Evolutionary conservation across 2,797 vertebrate genomes (phyloP), one percentile per base, ranked within the genome.

Genomic region (Acanthopagrus latus): DNA sequence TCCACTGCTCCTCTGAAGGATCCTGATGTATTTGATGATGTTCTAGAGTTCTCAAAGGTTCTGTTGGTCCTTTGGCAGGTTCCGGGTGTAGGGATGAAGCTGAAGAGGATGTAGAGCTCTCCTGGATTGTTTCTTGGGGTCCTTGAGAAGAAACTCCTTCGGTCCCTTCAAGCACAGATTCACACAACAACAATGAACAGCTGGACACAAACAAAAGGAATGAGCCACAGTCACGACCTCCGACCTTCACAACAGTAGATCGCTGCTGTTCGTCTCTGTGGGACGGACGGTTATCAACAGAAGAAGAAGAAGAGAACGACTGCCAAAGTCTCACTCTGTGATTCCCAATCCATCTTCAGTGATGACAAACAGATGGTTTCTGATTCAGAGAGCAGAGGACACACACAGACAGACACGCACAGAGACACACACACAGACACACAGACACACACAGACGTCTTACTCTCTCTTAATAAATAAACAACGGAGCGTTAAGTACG

Each of bases 321-420:
- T 76, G 83, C 71, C 68, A 79, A 67, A 71, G 33, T 51, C 67
- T 69, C 64, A 62, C 66, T 71, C 41, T 78, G 56, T 62, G 51
- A 58, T 67, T 17, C 54, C 46, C 67, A 54, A 38, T 70, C 71
- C 44, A 44, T 71, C 58, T 58, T 50, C 46, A 18, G 7, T 67
- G 62, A 82, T 44, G 43, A 64, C 21, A 51, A 78, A 76, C 79
- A 82, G 64, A 82, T 76, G 76, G 67, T 68, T 73, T 54, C 72
- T 41, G 48, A 52, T 48, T 64, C 54, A 69, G 48, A 50, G 23
- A 12, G 23, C 1, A 48, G 46, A 64, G 44, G 20, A 8, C 10
- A 3, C 4, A 48, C 0, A 23, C 4, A 13, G 1, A 7, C 0
- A 51, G 47, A 21, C 1, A 14, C 27, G 16, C 0, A 21, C 27